phyloP scores from a whole-genome alignment of 2,888 invertebrate species.

The Agrochola circellaris region DNA sequence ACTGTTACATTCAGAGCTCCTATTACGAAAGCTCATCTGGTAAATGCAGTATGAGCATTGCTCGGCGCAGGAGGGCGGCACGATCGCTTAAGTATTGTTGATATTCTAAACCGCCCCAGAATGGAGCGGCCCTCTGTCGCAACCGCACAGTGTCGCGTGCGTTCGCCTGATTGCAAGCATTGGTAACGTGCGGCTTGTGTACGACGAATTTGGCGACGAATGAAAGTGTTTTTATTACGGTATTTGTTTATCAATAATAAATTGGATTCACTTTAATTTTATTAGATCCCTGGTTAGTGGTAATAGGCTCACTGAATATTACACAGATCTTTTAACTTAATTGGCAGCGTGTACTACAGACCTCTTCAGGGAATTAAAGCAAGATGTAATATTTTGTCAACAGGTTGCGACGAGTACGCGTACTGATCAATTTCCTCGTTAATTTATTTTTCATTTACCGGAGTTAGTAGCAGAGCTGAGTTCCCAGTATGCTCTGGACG shows the following conservation, averaged over 20 bases:
- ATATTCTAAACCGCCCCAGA: slow-evolving; percentile 86
- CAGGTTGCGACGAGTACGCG: too few relatives aligned
- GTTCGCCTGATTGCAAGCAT: slow-evolving; percentile 84
- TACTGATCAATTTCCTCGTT: too few relatives aligned
- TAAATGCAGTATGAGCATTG: slow-evolving; percentile 81
- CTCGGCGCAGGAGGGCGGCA: slow-evolving; percentile 75
- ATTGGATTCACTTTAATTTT: neutral
- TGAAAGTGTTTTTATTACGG: neutral
- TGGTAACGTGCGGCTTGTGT: slow-evolving; percentile 71
- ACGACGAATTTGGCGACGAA: slow-evolving; percentile 66
- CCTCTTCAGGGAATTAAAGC: neutral
- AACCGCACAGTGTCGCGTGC: slow-evolving; percentile 85
- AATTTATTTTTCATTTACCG: too few relatives aligned
- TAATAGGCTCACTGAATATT: neutral
- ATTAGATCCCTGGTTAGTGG: neutral
- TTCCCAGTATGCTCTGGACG: too few relatives aligned
- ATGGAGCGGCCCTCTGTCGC: slow-evolving; percentile 77
- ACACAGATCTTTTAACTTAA: too few relatives aligned
- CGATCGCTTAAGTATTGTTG: slow-evolving; percentile 85
- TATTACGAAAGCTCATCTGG: slow-evolving; percentile 86
- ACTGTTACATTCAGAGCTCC: slow-evolving; percentile 79
- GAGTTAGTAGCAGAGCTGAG: neutral
- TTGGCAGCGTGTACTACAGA: too few relatives aligned
- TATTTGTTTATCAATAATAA: neutral
- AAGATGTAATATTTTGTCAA: neutral